phyloP scores from a whole-genome alignment of 2,888 invertebrate species.

The Prenolepis imparis region DNA sequence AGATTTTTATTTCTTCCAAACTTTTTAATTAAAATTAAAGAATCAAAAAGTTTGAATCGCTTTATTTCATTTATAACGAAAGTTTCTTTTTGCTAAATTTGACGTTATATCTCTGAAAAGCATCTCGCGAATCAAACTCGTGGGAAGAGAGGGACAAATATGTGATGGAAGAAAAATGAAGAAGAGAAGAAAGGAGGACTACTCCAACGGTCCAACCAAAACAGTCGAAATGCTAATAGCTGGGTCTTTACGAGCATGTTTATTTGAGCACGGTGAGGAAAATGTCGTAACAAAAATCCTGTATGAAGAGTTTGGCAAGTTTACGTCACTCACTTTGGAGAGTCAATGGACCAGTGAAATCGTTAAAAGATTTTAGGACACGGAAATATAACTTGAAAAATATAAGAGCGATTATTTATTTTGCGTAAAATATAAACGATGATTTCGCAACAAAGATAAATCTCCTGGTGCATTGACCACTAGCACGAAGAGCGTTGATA shows the following conservation, averaged over 20 bases:
- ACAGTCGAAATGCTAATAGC: conserved; percentile 28
- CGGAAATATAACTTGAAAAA: conserved; percentile 14
- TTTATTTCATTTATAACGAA: neutral
- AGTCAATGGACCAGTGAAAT: conserved; percentile 46
- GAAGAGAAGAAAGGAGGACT: conserved; percentile 4
- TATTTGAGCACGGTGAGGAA: conserved; percentile 16
- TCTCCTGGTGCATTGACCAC: neutral
- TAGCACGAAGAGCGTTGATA: neutral
- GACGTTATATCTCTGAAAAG: neutral
- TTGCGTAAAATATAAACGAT: neutral
- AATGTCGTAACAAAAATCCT: conserved; percentile 43
- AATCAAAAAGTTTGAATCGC: neutral
- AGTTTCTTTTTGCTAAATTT: neutral
- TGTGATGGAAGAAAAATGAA: neutral
- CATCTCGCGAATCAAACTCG: conserved; percentile 3
- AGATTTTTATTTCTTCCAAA: neutral
- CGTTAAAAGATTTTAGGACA: conserved; percentile 36
- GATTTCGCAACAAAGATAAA: conserved; percentile 1
- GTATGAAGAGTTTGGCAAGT: conserved; percentile 31
- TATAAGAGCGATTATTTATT: conserved; percentile 6
- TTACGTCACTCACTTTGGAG: conserved; percentile 23
- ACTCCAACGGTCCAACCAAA: conserved; percentile 12
- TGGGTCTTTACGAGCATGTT: conserved; percentile 44
- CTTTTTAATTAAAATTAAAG: neutral
- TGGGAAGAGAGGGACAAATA: neutral